A percentile compares a stretch with the other conserved stretches of the same genome.
Evolutionary conservation across 1,140 invertebrate species (phyloP).

Genomic region (Lepidurus apus): DNA sequence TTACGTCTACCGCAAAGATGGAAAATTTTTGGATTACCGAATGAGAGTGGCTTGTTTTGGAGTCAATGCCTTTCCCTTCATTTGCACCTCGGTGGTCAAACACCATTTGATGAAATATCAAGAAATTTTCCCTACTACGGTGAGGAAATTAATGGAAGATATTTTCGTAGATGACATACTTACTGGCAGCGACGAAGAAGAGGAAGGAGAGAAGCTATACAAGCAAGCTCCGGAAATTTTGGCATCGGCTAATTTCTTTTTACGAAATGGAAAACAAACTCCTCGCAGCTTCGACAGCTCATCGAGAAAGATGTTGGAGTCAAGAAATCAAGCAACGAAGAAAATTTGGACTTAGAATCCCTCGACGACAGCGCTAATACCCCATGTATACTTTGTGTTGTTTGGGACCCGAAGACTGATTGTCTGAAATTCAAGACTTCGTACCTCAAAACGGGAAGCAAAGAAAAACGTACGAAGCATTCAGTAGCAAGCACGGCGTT

Average conservation of each 20-base stretch:
- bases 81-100: not conserved
- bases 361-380: not conserved
- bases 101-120: not conserved
- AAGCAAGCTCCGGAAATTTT: not conserved
- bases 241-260: not conserved
- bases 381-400: not conserved
- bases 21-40: not conserved
- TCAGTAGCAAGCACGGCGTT: not conserved
- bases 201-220: conserved; percentile 30
- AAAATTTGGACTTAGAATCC: not conserved
- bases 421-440: not conserved
- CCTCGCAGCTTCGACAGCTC: not conserved
- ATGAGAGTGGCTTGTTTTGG: not conserved
- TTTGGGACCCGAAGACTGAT: conserved; percentile 11
- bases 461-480: not conserved
- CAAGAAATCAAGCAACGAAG: not conserved
- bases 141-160: not conserved
- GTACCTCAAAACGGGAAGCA: not conserved
- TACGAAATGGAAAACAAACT: conserved; percentile 8
- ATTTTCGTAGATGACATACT: conserved; percentile 49
- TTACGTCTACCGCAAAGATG: conserved; percentile 4
- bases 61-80: conserved; percentile 6
- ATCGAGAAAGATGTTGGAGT: not conserved
- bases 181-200: conserved; percentile 38
- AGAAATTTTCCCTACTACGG: not conserved